Conservation (phyloP, 2,797 vertebrate species). For the Cyclopterus lumpus region DNA sequence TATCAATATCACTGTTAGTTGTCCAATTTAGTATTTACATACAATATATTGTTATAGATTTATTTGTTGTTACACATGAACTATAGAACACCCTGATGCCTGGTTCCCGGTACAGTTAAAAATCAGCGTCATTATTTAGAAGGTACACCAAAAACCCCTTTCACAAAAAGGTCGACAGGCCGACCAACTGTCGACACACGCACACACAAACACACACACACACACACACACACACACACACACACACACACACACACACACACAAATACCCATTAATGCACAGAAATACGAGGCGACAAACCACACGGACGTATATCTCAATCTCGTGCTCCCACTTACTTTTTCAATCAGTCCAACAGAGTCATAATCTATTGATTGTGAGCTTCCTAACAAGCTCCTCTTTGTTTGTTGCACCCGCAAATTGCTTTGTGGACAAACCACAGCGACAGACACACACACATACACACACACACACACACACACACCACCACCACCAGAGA, state of each 20-base stretch:
- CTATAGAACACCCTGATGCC: neutral
- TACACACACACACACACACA: too few species aligned
- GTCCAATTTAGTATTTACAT: neutral
- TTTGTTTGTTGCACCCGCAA: conserved; percentile 83
- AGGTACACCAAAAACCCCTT: neutral
- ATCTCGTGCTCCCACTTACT: conserved; percentile 35
- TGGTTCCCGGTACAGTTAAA: neutral
- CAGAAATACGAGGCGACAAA: conserved; percentile 36
- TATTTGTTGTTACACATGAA: neutral
- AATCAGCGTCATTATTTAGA: neutral
- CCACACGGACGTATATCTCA: conserved; percentile 30
- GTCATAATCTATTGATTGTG: conserved; percentile 75
- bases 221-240: conserved; percentile 24
- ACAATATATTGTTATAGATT: neutral
- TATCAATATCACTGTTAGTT: neutral
- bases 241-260: conserved; percentile 15
- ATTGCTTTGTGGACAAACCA: conserved; percentile 71
- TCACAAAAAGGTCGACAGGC: neutral
- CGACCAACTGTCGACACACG: neutral
- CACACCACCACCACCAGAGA: conserved; percentile 14
- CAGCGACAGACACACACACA: conserved; percentile 38
- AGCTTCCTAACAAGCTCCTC: conserved; percentile 86
- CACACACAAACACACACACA: conserved; percentile 18
- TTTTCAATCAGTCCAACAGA: conserved; percentile 58
- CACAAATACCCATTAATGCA: conserved; percentile 51